Percentiles rank a stretch among this genome's conserved stretches.
Evolutionary conservation across 2,113 vertebrate species (phyloP).

Genomic region (Cacatua alba): DNA sequence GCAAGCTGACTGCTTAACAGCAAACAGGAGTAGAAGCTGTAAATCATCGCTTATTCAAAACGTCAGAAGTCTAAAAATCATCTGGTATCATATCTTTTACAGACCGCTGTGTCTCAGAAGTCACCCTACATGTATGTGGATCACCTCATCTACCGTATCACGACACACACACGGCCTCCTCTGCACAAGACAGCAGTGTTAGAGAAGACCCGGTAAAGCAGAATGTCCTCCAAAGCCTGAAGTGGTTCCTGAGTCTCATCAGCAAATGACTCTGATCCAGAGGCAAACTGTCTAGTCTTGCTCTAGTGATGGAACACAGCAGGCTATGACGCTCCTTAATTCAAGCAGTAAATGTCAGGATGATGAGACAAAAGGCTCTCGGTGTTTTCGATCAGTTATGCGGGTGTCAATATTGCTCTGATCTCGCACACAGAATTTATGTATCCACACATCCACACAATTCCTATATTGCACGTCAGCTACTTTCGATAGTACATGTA

Average conservation of each 20-base stretch:
- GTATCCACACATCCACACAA: neutral
- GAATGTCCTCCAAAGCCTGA: neutral
- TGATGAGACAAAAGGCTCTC: neutral
- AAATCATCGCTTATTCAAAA: neutral
- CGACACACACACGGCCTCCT: neutral
- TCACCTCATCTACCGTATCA: neutral
- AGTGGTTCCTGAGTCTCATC: neutral
- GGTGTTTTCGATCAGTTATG: neutral
- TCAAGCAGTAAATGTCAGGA: neutral
- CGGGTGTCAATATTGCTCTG: neutral
- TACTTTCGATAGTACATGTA: neutral
- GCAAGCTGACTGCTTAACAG: constrained; percentile 9
- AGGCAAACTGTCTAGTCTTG: neutral
- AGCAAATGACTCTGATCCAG: neutral
- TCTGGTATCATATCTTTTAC: neutral
- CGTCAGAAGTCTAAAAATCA: neutral
- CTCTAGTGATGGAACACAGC: neutral
- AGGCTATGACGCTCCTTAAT: neutral
- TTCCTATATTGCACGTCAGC: neutral
- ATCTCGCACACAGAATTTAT: neutral
- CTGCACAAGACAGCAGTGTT: neutral
- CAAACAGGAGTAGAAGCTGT: neutral
- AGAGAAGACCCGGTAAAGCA: neutral
- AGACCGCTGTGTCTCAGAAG: neutral
- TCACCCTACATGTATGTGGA: neutral